Conservation (phyloP, 2,113 vertebrate genomes). For the Laterallus jamaicensis region DNA sequence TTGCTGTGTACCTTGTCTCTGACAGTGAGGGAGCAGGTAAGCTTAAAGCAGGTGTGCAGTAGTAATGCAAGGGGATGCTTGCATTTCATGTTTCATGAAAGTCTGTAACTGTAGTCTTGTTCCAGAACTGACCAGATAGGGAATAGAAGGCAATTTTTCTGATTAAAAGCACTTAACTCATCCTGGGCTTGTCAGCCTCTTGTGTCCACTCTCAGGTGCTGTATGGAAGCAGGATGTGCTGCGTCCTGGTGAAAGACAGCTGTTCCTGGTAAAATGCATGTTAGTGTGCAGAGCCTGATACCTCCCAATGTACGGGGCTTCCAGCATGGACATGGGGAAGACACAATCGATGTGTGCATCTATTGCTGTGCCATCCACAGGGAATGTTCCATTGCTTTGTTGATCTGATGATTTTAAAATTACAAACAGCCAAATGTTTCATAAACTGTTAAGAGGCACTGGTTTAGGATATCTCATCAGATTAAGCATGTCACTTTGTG, state of each 20-base stretch:
- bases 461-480: constrained; percentile 40
- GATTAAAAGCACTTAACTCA: not conserved
- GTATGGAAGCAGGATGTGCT: not conserved
- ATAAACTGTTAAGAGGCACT: constrained; percentile 49
- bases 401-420: constrained; percentile 45
- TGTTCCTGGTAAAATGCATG: not conserved
- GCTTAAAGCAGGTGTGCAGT: not conserved
- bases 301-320: not conserved
- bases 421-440: constrained; percentile 41
- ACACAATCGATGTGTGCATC: not conserved
- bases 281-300: not conserved
- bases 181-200: not conserved
- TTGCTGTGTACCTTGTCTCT: not conserved
- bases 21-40: not conserved
- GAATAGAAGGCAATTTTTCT: not conserved
- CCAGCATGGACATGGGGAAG: not conserved
- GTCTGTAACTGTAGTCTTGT: not conserved
- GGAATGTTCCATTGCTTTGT: not conserved
- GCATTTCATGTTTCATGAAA: not conserved
- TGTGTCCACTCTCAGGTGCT: not conserved
- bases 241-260: not conserved
- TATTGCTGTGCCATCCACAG: not conserved
- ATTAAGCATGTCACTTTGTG: constrained; percentile 36
- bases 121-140: not conserved
- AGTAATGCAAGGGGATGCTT: not conserved